Evolutionary conservation across 1,140 invertebrate species (phyloP), one percentile per base, ranked within the genome.

Genomic region (Drosophila nigromelanica): DNA sequence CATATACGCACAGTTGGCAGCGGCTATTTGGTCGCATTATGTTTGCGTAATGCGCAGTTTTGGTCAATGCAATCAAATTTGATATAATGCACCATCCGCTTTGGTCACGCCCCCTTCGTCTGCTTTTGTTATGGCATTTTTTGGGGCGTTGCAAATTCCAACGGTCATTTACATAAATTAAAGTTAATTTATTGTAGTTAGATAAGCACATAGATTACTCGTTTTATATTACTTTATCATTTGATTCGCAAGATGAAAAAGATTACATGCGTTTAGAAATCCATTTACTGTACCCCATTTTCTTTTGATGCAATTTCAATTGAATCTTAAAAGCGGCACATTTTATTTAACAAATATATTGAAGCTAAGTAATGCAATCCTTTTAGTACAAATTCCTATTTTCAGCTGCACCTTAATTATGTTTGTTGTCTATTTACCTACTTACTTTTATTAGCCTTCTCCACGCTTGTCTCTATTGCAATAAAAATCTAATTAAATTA

Each of bases 21-120:
- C 42, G 33, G 48, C 15, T 66, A 56, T 61, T 56, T 27, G 33
- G 51, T 30, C 27, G 50, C 50, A 73, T 80, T 76, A 66, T 63
- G 74, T 81, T 80, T 80, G 70, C 58, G 45, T 52, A 64, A 71
- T 64, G 48, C 68, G 67, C 47, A 51, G 52, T 48, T 39, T 47
- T 60, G 62, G 61, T 61, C 69, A 61, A 64, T 81, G 73, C 73
- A 73, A 81, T 81, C 78, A 77, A 73, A 77, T 81, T 81, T 81
- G 78, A 78, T 81, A 82, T 73, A 81, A 81, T 74, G 78, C 76
- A 64, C 68, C 47, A 60, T 63, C 45, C 50, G 24, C 45, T 48
- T 56, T 24, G 56, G 48, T 42, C 30, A 35, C 63, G 45, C 73
- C 78, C 51, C n/a, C n/a, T 35, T 45, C 0, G 11, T 8, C 10